Conservation (phyloP, 2,888 invertebrate genomes). For the Anarsia innoxiella region DNA sequence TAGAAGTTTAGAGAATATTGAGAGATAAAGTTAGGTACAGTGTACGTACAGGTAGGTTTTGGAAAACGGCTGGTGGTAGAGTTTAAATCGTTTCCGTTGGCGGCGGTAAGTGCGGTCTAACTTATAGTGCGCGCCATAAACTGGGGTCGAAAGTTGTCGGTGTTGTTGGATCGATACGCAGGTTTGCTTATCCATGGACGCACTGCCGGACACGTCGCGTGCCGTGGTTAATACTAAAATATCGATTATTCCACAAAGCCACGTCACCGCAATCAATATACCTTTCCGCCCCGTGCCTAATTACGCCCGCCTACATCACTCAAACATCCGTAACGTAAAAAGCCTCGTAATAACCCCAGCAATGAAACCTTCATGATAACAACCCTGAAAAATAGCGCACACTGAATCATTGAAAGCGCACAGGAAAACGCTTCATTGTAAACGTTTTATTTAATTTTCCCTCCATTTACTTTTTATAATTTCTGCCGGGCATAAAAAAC, state of each 20-base stretch:
- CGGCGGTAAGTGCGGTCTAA: constrained; percentile 41
- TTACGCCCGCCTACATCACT: constrained; percentile 71
- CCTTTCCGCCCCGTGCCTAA: constrained; percentile 72
- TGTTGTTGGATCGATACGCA: constrained; percentile 52
- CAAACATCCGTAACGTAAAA: constrained; percentile 67
- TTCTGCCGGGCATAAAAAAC: constrained; percentile 73
- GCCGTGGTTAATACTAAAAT: constrained; percentile 72
- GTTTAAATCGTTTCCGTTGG: constrained; percentile 32
- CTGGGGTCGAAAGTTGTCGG: constrained; percentile 57
- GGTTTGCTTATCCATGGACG: constrained; percentile 62
- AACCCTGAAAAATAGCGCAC: constrained; percentile 63
- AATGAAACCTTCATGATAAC: constrained; percentile 43
- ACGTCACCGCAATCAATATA: constrained; percentile 75
- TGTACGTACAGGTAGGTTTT: no score
- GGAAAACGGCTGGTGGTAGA: no score
- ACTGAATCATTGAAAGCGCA: constrained; percentile 71
- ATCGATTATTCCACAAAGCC: constrained; percentile 72
- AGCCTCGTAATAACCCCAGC: constrained; percentile 49
- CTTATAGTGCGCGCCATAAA: constrained; percentile 57
- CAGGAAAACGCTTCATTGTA: constrained; percentile 74
- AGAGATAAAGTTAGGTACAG: no score
- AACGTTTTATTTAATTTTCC: constrained; percentile 75
- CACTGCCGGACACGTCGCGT: constrained; percentile 69
- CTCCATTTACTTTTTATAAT: constrained; percentile 75
- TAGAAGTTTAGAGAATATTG: no score